Conservation (phyloP, 2,797 vertebrate species). For the Choloepus didactylus region DNA sequence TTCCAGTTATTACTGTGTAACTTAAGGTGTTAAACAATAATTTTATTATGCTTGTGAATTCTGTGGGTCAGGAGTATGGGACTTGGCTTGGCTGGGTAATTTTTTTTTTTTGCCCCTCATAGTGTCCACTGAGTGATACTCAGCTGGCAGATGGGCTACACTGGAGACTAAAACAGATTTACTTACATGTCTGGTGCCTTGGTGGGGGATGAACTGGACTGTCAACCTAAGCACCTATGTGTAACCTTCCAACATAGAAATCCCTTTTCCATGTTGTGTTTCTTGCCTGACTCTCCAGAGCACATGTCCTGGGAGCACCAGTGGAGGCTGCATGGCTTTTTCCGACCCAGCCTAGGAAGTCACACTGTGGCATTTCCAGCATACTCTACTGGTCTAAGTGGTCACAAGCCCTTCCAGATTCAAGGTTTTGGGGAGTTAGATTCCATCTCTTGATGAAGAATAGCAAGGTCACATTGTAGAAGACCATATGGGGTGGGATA, state of each 20-base stretch:
- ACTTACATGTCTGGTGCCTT: too few relatives aligned
- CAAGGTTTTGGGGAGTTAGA: not conserved
- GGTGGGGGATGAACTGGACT: not conserved
- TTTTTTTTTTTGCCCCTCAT: not conserved
- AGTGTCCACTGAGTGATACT: not conserved
- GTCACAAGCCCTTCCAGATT: not conserved
- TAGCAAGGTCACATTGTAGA: not conserved
- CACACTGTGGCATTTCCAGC: fast-evolving
- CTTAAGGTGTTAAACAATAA: not conserved
- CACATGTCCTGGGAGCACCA: not conserved
- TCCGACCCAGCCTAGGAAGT: not conserved
- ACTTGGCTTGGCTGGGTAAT: not conserved
- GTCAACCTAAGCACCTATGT: not conserved
- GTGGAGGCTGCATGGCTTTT: not conserved
- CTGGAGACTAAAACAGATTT: not conserved
- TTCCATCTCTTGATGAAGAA: not conserved
- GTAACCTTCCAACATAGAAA: not conserved
- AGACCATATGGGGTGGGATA: not conserved
- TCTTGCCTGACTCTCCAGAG: too few relatives aligned
- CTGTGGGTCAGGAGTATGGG: not conserved
- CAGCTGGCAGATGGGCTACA: too few relatives aligned
- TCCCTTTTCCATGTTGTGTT: not conserved
- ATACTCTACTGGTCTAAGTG: not conserved
- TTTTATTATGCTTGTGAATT: not conserved
- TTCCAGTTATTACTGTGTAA: not conserved